These are phyloP conservation scores for Pocillopora damicornis DNA, from an alignment of 64 coral and sea anemone genomes.

Conservation along the genomic window DNA sequence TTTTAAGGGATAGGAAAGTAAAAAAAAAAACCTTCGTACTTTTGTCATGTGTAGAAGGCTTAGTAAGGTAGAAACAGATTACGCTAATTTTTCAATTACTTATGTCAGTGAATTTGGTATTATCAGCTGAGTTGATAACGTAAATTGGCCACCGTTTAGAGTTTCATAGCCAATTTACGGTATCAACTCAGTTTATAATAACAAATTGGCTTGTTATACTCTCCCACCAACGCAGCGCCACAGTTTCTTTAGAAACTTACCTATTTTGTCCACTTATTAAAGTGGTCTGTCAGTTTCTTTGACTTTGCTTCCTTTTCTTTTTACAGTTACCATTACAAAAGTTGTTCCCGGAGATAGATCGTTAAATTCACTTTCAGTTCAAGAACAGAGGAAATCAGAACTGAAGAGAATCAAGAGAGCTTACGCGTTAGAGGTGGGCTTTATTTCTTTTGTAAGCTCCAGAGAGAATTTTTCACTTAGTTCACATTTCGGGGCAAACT, in stretches of 20 bases:
- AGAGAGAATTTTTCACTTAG: not conserved
- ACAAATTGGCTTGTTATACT: too few relatives aligned
- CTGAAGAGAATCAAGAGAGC: conserved; percentile 76
- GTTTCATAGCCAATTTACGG: too few relatives aligned
- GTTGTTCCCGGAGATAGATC: not conserved
- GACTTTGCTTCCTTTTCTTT: not conserved
- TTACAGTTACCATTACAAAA: conserved; percentile 58
- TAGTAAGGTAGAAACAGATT: too few relatives aligned
- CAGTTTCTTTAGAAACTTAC: not conserved
- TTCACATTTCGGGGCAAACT: not conserved
- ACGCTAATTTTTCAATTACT: too few relatives aligned
- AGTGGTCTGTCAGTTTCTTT: not conserved
- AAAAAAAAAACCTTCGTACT: too few relatives aligned
- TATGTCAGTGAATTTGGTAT: too few relatives aligned
- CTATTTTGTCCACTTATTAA: not conserved
- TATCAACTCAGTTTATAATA: too few relatives aligned
- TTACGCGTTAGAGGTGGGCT: conserved; percentile 75
- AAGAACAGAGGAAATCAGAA: conserved; percentile 76
- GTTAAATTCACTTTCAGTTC: conserved; percentile 20
- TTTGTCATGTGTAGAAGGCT: too few relatives aligned
- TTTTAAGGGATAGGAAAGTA: too few relatives aligned
- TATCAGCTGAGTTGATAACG: too few relatives aligned
- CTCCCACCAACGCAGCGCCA: too few relatives aligned
- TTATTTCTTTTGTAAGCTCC: not conserved
- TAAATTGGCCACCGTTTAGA: too few relatives aligned